phyloP scores from a whole-genome alignment of 2,888 invertebrate genomes.

The Drosophila stalkeri region DNA sequence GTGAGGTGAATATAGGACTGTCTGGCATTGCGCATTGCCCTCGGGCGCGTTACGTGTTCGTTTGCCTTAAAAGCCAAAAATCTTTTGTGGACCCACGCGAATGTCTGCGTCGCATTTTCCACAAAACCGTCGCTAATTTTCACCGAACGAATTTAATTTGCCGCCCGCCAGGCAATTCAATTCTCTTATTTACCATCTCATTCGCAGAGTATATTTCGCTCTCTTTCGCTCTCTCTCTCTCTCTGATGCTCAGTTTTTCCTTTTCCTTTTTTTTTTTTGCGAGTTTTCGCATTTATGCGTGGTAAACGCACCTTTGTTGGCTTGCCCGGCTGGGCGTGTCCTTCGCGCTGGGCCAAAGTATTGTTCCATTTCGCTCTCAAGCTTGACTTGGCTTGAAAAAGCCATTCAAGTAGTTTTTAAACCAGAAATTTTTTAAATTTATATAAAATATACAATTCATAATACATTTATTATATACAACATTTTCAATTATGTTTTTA shows the following conservation, averaged over 20 bases:
- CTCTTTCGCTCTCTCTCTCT: not conserved
- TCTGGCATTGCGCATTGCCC: constrained; percentile 13
- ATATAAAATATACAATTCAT: too few relatives aligned
- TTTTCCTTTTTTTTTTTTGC: not conserved
- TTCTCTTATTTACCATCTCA: constrained; percentile 30
- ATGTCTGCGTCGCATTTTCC: constrained; percentile 53
- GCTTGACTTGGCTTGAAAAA: not conserved
- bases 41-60: constrained; percentile 65
- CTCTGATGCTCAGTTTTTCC: not conserved
- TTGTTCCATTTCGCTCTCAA: constrained; percentile 30
- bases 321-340: constrained; percentile 36
- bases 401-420: not conserved
- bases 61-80: constrained; percentile 54
- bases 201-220: not conserved
- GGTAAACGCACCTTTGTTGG: constrained; percentile 33
- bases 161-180: constrained; percentile 55
- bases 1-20: not conserved
- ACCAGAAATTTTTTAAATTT: too few relatives aligned
- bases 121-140: constrained; percentile 66
- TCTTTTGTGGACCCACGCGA: constrained; percentile 32
- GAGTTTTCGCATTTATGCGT: constrained; percentile 33
- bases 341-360: constrained; percentile 33
- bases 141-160: constrained; percentile 65
- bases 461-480: too few relatives aligned
- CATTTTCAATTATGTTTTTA: too few relatives aligned